Percentiles rank a stretch among this genome's conserved stretches.
These are phyloP conservation scores for Noturus placidus DNA, from an alignment of 2,113 vertebrate genomes.

Conservation along the genomic window DNA sequence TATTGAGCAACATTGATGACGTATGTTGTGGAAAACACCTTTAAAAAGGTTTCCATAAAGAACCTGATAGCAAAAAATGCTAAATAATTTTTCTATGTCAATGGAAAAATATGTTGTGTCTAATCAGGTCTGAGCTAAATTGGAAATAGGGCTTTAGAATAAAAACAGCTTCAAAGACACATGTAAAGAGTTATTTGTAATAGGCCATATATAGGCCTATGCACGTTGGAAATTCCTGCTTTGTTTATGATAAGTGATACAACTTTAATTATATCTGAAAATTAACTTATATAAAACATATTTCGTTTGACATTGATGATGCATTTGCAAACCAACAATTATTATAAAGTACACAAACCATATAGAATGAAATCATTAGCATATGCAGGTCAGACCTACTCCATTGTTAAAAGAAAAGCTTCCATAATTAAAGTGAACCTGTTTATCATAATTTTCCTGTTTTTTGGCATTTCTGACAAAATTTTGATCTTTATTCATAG, in stretches of 20 bases:
- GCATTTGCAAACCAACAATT: neutral
- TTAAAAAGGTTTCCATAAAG: neutral
- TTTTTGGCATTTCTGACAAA: too few relatives aligned
- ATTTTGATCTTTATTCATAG: neutral
- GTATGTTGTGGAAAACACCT: slow-evolving; percentile 9
- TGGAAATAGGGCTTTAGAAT: neutral
- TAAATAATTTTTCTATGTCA: neutral
- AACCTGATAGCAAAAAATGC: neutral
- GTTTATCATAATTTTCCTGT: neutral
- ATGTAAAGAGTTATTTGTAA: neutral
- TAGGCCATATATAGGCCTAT: neutral
- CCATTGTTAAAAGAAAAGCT: neutral
- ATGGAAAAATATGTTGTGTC: neutral
- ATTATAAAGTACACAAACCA: neutral
- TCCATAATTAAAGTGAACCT: neutral
- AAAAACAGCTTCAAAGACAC: neutral
- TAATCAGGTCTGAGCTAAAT: neutral
- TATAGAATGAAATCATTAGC: neutral
- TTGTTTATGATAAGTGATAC: neutral
- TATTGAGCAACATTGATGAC: slow-evolving; percentile 24
- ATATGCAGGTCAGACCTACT: neutral
- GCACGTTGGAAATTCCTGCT: neutral
- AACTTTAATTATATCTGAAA: slow-evolving; percentile 23
- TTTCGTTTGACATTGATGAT: neutral
- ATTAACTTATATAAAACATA: neutral